Conservation (phyloP, 2,888 invertebrate genomes). For the Monopis laevigella region DNA sequence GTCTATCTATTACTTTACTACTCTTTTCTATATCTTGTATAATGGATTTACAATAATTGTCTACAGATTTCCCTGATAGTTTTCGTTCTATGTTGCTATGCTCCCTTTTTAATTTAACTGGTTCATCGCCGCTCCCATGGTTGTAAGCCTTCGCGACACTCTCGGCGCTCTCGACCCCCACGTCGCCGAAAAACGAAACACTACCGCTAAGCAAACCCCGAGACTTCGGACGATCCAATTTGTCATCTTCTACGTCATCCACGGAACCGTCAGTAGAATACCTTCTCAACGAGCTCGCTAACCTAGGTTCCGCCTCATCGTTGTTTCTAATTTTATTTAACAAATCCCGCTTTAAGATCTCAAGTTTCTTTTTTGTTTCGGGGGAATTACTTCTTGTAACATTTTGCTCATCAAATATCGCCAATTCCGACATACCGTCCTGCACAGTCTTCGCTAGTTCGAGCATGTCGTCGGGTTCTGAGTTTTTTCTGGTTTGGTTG, state of each 20-base stretch:
- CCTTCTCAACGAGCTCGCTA: constrained; percentile 36
- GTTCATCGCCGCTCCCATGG: constrained; percentile 26
- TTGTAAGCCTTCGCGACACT: constrained; percentile 30
- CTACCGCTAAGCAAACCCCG: constrained; percentile 42
- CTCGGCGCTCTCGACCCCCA: constrained; percentile 27
- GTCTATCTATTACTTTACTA: constrained; percentile 55
- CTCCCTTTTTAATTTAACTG: constrained; percentile 29
- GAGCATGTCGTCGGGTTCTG: constrained; percentile 46
- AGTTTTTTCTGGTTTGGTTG: constrained; percentile 36
- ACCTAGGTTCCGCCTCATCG: constrained; percentile 37
- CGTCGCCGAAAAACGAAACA: constrained; percentile 40
- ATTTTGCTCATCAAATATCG: constrained; percentile 39
- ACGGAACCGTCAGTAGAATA: constrained; percentile 45
- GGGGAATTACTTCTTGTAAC: constrained; percentile 29
- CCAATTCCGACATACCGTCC: constrained; percentile 62
- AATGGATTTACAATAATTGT: constrained; percentile 53
- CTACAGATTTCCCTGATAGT: constrained; percentile 37
- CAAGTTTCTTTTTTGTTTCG: constrained; percentile 46
- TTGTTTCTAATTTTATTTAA: constrained; percentile 47
- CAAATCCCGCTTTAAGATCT: constrained; percentile 44
- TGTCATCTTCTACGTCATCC: constrained; percentile 33
- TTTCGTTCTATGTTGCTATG: constrained; percentile 32
- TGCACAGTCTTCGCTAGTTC: constrained; percentile 65
- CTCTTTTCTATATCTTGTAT: constrained; percentile 55
- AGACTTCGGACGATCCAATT: constrained; percentile 42